These are phyloP conservation scores for Sphenodon punctatus DNA, from an alignment of 2,797 vertebrate genomes.

Conservation along the genomic window DNA sequence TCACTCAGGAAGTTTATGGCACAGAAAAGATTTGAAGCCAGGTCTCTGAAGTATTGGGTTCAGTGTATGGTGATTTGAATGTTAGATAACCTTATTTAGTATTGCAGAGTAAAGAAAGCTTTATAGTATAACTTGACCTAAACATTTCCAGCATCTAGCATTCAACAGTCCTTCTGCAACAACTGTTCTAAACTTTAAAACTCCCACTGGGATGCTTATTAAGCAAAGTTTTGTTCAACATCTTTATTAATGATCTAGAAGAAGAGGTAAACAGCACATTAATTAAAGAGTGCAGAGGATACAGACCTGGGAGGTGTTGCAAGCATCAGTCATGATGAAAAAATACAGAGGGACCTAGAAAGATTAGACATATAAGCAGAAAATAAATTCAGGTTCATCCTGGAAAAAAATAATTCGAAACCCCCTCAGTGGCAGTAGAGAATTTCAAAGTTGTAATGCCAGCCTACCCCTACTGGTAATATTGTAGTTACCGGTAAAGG, in stretches of 20 bases:
- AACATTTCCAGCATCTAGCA: background rate
- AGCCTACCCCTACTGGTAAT: conserved; percentile 5
- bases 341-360: background rate
- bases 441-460: background rate
- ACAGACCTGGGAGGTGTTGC: background rate
- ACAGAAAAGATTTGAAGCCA: no score
- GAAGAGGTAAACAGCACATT: background rate
- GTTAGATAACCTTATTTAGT: background rate
- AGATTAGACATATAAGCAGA: background rate
- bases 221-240: background rate
- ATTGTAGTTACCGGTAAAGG: background rate
- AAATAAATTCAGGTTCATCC: background rate
- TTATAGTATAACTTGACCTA: background rate
- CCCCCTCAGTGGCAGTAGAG: background rate
- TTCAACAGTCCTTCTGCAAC: background rate
- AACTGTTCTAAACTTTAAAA: background rate
- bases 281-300: background rate
- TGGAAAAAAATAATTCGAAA: background rate
- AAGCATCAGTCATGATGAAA: background rate
- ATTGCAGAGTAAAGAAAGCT: no score
- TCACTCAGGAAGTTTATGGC: no score
- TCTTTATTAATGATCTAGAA: background rate
- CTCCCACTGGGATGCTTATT: background rate
- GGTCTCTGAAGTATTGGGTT: no score
- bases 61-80: no score